phyloP scores from a whole-genome alignment of 2,797 vertebrate species.

The Falco novaeseelandiae region DNA sequence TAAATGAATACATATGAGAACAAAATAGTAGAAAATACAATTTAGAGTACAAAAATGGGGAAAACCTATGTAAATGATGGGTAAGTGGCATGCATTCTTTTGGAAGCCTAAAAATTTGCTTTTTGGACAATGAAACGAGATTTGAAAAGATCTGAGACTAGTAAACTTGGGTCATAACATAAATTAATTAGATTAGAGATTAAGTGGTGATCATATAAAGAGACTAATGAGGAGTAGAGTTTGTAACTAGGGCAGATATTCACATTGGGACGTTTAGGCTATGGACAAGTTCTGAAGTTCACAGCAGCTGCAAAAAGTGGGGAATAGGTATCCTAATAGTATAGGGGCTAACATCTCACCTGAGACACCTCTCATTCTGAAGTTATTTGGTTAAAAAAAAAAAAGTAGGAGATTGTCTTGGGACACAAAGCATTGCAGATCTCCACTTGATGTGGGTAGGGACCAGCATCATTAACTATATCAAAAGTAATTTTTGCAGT shows the following conservation, averaged over 20 bases:
- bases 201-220: conserved; percentile 16
- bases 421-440: background rate
- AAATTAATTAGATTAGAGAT: conserved; percentile 70
- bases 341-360: background rate
- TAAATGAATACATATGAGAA: background rate
- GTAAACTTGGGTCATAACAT: conserved; percentile 1
- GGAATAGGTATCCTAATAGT: background rate
- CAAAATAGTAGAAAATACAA: background rate
- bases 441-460: background rate
- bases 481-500: background rate
- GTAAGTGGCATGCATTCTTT: background rate
- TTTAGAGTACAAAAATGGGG: background rate
- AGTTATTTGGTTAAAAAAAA: background rate
- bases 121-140: background rate
- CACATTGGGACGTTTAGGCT: conserved; percentile 19
- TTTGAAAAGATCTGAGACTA: conserved; percentile 23
- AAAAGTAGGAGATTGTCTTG: background rate
- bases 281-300: conserved; percentile 8
- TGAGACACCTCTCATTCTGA: background rate
- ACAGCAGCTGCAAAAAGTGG: background rate
- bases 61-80: background rate
- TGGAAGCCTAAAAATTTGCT: background rate
- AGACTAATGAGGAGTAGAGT: conserved; percentile 39
- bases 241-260: conserved; percentile 66
- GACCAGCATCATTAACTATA: background rate